Percentiles rank a stretch among this genome's conserved stretches.
Evolutionary conservation across 2,113 vertebrate species (phyloP).

Genomic region (Lates calcarifer): DNA sequence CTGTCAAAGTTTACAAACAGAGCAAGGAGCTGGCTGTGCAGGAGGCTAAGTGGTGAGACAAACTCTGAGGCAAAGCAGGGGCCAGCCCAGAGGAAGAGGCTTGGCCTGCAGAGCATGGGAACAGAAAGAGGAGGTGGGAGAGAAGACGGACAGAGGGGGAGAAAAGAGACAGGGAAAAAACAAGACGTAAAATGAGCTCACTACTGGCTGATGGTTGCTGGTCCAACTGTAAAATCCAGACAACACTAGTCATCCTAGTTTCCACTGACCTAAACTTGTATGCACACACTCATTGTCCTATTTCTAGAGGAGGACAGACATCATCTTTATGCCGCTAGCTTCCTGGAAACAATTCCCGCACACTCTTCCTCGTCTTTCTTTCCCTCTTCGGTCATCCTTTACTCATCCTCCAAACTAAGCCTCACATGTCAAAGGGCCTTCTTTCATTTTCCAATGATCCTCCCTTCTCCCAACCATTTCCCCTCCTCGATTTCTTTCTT

Average conservation of each 20-base stretch:
- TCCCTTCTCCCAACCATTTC: conserved; percentile 34
- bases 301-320: conserved; percentile 65
- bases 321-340: conserved; percentile 57
- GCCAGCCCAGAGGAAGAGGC: conserved; percentile 73
- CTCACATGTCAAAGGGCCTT: conserved; percentile 44
- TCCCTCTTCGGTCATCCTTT: conserved; percentile 40
- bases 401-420: conserved; percentile 48
- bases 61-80: conserved; percentile 57
- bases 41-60: conserved; percentile 54
- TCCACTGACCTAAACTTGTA: conserved; percentile 72
- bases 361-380: conserved; percentile 38
- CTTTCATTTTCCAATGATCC: conserved; percentile 54
- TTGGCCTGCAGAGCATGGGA: conserved; percentile 78
- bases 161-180: conserved; percentile 31
- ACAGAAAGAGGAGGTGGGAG: conserved; percentile 46
- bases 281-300: conserved; percentile 51
- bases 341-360: conserved; percentile 58
- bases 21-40: conserved; percentile 43
- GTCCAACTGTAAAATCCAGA: conserved; percentile 69
- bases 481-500: conserved; percentile 32
- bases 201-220: conserved; percentile 52
- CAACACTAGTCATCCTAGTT: conserved; percentile 70
- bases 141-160: background rate
- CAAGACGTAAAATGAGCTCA: conserved; percentile 71
- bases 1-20: conserved; percentile 76